Evolutionary conservation across 2,113 vertebrate genomes (phyloP).

Genomic region (Brachyistius frenatus): DNA sequence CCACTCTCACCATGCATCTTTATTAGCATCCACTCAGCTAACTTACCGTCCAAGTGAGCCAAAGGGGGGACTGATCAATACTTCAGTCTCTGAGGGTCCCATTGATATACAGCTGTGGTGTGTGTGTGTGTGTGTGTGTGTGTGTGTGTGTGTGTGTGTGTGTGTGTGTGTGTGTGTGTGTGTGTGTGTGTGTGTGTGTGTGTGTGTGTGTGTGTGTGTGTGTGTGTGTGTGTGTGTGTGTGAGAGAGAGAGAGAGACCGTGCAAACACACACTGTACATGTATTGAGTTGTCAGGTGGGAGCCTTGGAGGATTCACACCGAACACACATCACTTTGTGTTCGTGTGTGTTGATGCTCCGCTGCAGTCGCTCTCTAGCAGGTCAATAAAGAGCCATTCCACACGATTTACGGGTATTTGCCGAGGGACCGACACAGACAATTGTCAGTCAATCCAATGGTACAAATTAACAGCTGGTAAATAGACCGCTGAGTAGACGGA

Average conservation of each 20-base stretch:
- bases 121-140: conserved; percentile 7
- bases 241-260: neutral
- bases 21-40: conserved; percentile 26
- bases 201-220: conserved; percentile 19
- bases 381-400: conserved; percentile 71
- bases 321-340: conserved; percentile 38
- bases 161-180: conserved; percentile 6
- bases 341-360: conserved; percentile 24
- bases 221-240: neutral
- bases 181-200: too few relatives aligned
- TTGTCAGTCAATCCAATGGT: conserved; percentile 63
- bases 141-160: neutral
- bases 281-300: conserved; percentile 60
- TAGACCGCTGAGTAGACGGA: conserved; percentile 38
- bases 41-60: conserved; percentile 9
- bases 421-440: conserved; percentile 58
- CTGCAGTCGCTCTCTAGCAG: conserved; percentile 22
- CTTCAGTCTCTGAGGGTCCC: conserved; percentile 19
- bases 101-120: conserved; percentile 39
- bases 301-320: conserved; percentile 38
- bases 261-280: conserved; percentile 1
- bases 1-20: neutral
- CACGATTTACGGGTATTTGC: conserved; percentile 52
- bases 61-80: conserved; percentile 48
- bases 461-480: conserved; percentile 59